Percentiles rank a stretch among this genome's conserved stretches.
Evolutionary conservation across 1,140 invertebrate genomes (phyloP).

Genomic region (Oedothorax gibbosus): DNA sequence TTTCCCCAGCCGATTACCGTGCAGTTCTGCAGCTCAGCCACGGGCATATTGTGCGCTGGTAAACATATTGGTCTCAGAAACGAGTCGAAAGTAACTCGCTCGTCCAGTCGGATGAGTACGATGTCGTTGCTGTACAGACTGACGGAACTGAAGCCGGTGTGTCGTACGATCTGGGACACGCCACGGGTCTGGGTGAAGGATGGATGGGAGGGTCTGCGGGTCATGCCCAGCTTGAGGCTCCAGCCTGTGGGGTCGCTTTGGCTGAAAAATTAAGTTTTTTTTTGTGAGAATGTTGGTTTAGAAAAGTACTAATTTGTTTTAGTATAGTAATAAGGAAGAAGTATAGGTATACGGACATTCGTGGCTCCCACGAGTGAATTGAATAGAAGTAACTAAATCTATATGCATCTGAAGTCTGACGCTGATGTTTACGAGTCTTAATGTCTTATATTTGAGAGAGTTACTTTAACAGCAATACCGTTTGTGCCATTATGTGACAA

Average conservation of each 20-base stretch:
- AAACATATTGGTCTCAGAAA: constrained; percentile 89
- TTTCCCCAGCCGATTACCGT: constrained; percentile 65
- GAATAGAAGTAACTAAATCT: too few relatives aligned
- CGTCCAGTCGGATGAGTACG: constrained; percentile 86
- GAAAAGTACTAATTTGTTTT: too few relatives aligned
- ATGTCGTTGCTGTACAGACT: constrained; percentile 64
- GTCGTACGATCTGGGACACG: constrained; percentile 62
- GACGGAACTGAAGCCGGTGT: constrained; percentile 62
- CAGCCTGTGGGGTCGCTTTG: constrained; percentile 63
- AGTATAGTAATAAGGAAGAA: too few relatives aligned
- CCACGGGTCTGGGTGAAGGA: constrained; percentile 62
- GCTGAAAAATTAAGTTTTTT: constrained; percentile 27
- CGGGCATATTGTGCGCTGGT: constrained; percentile 66
- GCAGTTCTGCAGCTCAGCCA: constrained; percentile 51
- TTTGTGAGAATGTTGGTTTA: too few relatives aligned
- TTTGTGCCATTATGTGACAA: too few relatives aligned
- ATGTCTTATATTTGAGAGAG: too few relatives aligned
- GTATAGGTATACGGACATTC: too few relatives aligned
- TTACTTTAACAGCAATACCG: too few relatives aligned
- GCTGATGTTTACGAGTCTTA: too few relatives aligned
- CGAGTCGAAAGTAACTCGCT: constrained; percentile 79
- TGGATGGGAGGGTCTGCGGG: constrained; percentile 63
- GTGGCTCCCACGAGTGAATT: too few relatives aligned
- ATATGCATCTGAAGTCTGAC: too few relatives aligned
- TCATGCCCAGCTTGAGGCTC: constrained; percentile 64